Evolutionary conservation across 2,888 invertebrate species (phyloP), one percentile per base, ranked within the genome.

Genomic region (Tanytarsus gracilentus): DNA sequence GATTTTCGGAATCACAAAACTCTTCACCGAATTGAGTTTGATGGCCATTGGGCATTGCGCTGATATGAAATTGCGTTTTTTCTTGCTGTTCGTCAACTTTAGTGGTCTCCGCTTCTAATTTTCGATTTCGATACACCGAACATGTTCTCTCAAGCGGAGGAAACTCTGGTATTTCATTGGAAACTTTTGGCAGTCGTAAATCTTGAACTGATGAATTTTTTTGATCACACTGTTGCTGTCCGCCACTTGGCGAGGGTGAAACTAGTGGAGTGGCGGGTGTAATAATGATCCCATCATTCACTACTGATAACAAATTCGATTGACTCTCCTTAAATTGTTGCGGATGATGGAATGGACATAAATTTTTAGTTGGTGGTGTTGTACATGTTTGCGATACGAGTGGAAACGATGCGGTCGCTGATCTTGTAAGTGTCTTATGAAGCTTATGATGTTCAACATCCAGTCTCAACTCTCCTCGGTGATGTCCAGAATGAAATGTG

Each of bases 251-350:
- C 16, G 73, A 72, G n/a, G 74, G 74, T 63, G 74, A 74, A 60
- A 73, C 70, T 66, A 71, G 69, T 62, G 74, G 74, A 62, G 74
- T 74, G 65, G 74, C 74, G 64, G 74, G 73, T 66, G 73, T 74
- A 63, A 74, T 69, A 65, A 73, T 73, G 62, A 74, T 73, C 51
- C 71, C 65, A 66, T 74, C 74, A 63, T 71, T 70, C 7, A 39
- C 21, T 6, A 40, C 50, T 21, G 60, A 36, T 36, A 60, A 25
- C 18, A 60, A 39, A 36, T 60, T 60, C 18, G 23, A 21, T 50
- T 49, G 60, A 25, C 49, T 30, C 50, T 60, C 36, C n/a, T 18
- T 60, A 23, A 50, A 29, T 9, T 56, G 55, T 30, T 44, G 48
- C 14, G 18, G 40, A 18, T 58, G 58, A 27, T 40, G 44, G 30